Base-by-base conservation (phyloP, 2,797 vertebrate genomes). In the Microchirus variegatus region DNA sequence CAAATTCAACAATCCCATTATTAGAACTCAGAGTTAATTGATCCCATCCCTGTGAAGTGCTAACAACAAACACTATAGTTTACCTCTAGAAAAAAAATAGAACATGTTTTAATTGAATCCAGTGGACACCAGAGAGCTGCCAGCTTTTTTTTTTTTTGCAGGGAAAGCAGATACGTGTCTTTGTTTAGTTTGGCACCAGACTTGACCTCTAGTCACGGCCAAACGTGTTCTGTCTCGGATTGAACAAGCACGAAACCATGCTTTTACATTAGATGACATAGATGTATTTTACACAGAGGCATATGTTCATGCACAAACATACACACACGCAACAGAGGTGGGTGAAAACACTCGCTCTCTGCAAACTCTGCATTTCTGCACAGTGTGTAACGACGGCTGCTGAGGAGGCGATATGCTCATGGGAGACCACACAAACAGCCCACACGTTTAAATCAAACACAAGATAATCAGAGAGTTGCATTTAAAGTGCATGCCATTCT, bases 121-220 rank as follows among this genome's bases (percentile, higher is more conserved):
- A 75, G 61, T 66, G 53, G 67, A 82, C 71, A 80, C 56, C 38
- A 62, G 43, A 70, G 62, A 46, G 60, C 67, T 75, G 67, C 76
- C 75, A 81, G 53, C 15, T 49, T 31, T 69, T 22, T 22, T 22
- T 22, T 22, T 22, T 22, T 22, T 22, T 35, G 49, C 59, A 67
- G 38, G n/a, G 79, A 78, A 89, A 85, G 66, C 62, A 82, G 78
- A 88, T 83, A 76, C 77, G 81, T 78, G 71, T 77, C 78, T 75
- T 71, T 90, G 78, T 90, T 87, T 86, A 68, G 71, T 65, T 87
- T 89, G 85, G 87, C 85, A 61, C 54, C 42, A 61, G 61, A 63
- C 50, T 55, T 74, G 66, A 81, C 68, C 67, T 72, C 55, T 60
- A 56, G 48, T 75, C 69, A 60, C n/a, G 37, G 72, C 79, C 77